phyloP scores from a whole-genome alignment of 2,797 vertebrate genomes.

The Tamandua tetradactyla region DNA sequence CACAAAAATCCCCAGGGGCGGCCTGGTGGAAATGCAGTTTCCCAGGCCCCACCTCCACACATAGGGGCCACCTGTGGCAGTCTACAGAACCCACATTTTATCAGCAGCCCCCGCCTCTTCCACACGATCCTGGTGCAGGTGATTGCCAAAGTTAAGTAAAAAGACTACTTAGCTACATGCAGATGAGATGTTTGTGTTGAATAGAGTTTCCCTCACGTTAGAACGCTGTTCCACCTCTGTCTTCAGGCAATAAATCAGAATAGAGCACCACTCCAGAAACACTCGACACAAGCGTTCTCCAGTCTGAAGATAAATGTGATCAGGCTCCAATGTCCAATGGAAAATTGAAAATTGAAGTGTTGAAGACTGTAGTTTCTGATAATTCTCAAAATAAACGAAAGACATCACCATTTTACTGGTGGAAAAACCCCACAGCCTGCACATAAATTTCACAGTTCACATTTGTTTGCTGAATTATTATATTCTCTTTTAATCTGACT shows the following conservation, averaged over 20 bases:
- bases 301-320: not conserved
- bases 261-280: not conserved
- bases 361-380: not conserved
- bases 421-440: fast-evolving
- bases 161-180: not conserved
- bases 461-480: not conserved
- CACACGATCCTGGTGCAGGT: not conserved
- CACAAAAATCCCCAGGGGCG: not conserved
- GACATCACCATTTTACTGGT: not conserved
- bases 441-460: not conserved
- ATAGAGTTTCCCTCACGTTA: not conserved
- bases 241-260: not conserved
- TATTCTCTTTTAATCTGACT: not conserved
- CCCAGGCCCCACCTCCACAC: not conserved
- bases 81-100: not conserved
- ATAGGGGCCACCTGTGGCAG: not conserved
- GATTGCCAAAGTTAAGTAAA: not conserved
- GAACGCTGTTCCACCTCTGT: not conserved
- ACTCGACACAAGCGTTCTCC: not conserved
- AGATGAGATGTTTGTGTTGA: not conserved
- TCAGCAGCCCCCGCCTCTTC: not conserved
- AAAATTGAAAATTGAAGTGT: not conserved
- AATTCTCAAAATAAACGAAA: not conserved
- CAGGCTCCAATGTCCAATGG: not conserved
- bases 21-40: not conserved